Base-by-base conservation (phyloP, 2,113 vertebrate species). In the Elaphurus davidianus region DNA sequence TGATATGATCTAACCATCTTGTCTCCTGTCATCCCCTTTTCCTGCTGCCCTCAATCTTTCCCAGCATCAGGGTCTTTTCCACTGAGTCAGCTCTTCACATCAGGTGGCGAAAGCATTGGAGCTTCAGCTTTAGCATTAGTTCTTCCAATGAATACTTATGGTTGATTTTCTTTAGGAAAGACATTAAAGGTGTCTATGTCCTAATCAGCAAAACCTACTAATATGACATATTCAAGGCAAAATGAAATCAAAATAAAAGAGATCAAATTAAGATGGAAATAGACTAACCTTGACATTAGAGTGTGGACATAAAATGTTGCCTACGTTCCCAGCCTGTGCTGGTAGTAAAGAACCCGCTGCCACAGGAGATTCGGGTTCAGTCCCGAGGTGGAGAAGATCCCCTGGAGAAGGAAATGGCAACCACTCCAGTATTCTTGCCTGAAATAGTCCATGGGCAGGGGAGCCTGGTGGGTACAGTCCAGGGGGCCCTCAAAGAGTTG, bases 1-100 rank as follows among this genome's bases (percentile, higher is more conserved):
- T 71, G n/a, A 71, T 71, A n/a, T 19, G 0, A 71, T 40, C 67
- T 19, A 71, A 71, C n/a, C 10, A 0, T 74, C 67, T 71, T 1
- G 1, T 23, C 64, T n/a, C 19, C 67, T 40, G 19, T 71, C 10
- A 5, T 19, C 67, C 67, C 10, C n/a, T 40, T 74, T 74, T 74
- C n/a, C 10, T 40, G n/a, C n/a, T 40, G 19, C 67, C n/a, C n/a
- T 40, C 67, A 74, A 74, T 74, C 67, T 74, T 74, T 40, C n/a
- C n/a, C 10, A 40, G 67, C 5, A 40, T 40, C 67, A 23, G 5
- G 5, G 9, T 40, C 67, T 40, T 74, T 40, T 74, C n/a, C 67
- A 6, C 2, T 13, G 67, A 74, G 67, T 12, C 67, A 74, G 36
- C n/a, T 40, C n/a, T 74, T 74, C 67, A 74, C n/a, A 40, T 74